Base-by-base conservation (phyloP, 2,888 invertebrate species). In the Heteromyza rotundicornis region DNA sequence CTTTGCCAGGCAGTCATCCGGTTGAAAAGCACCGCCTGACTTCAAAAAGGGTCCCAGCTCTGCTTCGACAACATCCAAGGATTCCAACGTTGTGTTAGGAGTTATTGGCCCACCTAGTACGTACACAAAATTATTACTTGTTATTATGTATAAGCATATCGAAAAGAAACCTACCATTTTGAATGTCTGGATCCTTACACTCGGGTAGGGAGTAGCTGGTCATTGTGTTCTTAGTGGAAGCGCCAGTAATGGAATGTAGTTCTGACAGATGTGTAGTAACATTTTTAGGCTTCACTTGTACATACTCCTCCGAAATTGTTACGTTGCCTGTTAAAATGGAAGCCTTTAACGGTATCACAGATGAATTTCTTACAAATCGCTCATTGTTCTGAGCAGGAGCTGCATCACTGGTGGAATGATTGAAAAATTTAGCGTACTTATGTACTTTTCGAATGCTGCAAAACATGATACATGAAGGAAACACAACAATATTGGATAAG, bases 11-110 rank as follows among this genome's bases (percentile, higher is more conserved):
- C 84, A 84, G 63, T 89, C 87, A 7, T 85, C 84, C 0, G 98
- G 98, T 57, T 85, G 85, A 83, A 90, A 95, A 64, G 89, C 88
- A n/a, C 97, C 97, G 12, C 98, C 98, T 24, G 87, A 86, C 65
- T 88, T 87, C 62, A 96, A 84, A 77, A 91, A 88, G 1, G 88
- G 86, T 71, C 88, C 88, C 69, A 82, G 74, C 66, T 85, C 85
- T 71, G 86, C 86, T 77, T 92, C 92, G 68, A 94, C 87, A 64
- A 85, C 82, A 58, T 90, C 86, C 16, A 90, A 84, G 58, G 91
- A 88, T 71, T 89, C 82, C 47, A 89, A 87, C 2, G 88, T 87
- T 80, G 87, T 89, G 68, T 88, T 87, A 49, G 91, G 89, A 63
- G 86, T 84, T 66, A 93, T 82, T 57, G 90, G 89, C 62, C 93